These are phyloP conservation scores for Eira barbara DNA, from an alignment of 2,113 vertebrate genomes.

Conservation along the genomic window DNA sequence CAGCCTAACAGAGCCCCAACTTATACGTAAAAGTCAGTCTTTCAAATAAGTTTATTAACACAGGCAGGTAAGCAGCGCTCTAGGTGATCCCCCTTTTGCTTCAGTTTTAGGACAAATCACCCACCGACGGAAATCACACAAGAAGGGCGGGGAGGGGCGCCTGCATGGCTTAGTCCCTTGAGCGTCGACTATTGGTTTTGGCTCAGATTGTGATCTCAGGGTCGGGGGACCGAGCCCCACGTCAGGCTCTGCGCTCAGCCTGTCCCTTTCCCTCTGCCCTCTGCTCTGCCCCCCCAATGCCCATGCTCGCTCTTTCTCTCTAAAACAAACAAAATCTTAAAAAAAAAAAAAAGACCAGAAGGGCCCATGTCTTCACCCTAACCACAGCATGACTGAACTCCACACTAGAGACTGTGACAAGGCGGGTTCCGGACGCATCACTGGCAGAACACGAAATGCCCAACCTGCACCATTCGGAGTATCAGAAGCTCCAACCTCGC, in stretches of 20 bases:
- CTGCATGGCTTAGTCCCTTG: too few relatives aligned
- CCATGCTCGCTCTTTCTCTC: neutral
- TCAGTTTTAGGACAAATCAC: neutral
- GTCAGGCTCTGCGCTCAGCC: too few relatives aligned
- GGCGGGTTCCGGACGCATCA: fast-evolving
- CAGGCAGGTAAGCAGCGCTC: neutral
- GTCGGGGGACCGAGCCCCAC: too few relatives aligned
- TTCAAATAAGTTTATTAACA: neutral
- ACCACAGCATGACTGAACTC: fast-evolving
- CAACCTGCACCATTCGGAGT: neutral
- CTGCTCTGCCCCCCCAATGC: too few relatives aligned
- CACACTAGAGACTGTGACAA: fast-evolving
- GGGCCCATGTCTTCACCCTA: neutral
- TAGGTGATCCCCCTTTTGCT: neutral
- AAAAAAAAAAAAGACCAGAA: neutral
- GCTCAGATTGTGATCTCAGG: too few relatives aligned
- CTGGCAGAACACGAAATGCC: neutral
- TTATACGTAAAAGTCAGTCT: too few relatives aligned
- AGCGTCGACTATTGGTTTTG: too few relatives aligned
- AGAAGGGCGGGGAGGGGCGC: too few relatives aligned
- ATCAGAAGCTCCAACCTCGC: fast-evolving
- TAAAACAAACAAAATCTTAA: neutral
- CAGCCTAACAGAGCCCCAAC: fast-evolving
- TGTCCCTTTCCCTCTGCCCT: too few relatives aligned
- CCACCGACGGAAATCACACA: neutral